Evolutionary conservation across 2,113 vertebrate genomes (phyloP).

Genomic region (Melanerpes aurifrons): DNA sequence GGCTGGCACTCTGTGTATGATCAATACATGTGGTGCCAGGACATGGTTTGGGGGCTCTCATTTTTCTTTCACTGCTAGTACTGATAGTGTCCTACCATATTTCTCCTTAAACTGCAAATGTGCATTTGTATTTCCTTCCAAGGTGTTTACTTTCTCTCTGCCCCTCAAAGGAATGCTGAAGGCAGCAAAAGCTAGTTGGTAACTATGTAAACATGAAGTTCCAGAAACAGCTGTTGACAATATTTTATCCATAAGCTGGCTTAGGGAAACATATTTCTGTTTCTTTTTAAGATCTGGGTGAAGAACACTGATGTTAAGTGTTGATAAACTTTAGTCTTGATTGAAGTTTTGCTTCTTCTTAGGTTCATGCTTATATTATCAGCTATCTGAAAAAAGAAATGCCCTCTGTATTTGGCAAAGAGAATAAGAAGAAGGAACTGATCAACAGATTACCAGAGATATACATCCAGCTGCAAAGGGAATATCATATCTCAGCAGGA

Average conservation of each 20-base stretch:
- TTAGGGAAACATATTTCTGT: neutral
- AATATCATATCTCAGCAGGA: conserved; percentile 94
- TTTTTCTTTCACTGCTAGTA: neutral
- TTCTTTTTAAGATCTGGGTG: neutral
- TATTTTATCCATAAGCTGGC: neutral
- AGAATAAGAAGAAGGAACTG: conserved; percentile 95
- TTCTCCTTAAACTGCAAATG: neutral
- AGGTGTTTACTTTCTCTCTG: neutral
- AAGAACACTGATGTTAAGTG: neutral
- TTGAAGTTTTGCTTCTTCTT: neutral
- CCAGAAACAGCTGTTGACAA: neutral
- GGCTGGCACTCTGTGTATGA: neutral
- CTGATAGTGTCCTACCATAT: neutral
- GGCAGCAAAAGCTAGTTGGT: neutral
- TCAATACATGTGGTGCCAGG: neutral
- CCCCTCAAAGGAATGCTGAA: neutral
- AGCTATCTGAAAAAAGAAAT: conserved; percentile 97
- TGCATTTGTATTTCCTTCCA: neutral
- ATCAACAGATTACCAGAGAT: conserved; percentile 91
- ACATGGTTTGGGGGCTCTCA: rapidly evolving
- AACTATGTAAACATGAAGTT: neutral
- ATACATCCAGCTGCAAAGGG: conserved; percentile 88
- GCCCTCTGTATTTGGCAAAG: conserved; percentile 93
- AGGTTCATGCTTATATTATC: conserved; percentile 99
- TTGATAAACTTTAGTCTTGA: neutral